Conservation (phyloP, 2,888 invertebrate genomes). For the Pseudoips prasinana region DNA sequence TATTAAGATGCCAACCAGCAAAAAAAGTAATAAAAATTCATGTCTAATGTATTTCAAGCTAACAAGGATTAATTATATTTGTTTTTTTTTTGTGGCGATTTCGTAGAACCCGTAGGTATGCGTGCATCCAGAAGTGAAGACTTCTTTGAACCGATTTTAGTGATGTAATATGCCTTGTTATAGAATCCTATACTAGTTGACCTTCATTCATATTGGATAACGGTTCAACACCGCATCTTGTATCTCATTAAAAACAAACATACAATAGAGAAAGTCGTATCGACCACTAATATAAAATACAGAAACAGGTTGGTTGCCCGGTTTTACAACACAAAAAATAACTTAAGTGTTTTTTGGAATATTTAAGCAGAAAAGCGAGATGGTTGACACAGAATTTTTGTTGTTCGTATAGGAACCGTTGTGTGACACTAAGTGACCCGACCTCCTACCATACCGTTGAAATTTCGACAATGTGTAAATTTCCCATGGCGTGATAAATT, state of each 20-base stretch:
- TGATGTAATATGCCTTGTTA: background rate
- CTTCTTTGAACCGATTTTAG: background rate
- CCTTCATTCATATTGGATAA: conserved; percentile 5
- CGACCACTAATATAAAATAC: conserved; percentile 22
- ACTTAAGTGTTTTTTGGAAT: too few relatives aligned
- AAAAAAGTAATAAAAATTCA: too few relatives aligned
- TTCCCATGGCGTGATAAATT: conserved; percentile 25
- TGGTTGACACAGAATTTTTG: conserved; percentile 33
- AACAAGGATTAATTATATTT: too few relatives aligned
- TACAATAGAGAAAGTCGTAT: conserved; percentile 29
- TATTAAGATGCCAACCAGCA: too few relatives aligned
- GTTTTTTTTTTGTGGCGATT: too few relatives aligned
- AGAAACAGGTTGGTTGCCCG: conserved; percentile 33
- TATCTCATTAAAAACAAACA: conserved; percentile 14
- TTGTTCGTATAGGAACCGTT: conserved; percentile 52
- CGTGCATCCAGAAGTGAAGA: too few relatives aligned
- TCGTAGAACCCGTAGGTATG: too few relatives aligned
- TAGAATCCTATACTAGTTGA: background rate
- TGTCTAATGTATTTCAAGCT: too few relatives aligned
- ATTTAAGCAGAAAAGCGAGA: conserved; percentile 35
- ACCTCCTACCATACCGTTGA: conserved; percentile 35
- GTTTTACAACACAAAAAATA: too few relatives aligned
- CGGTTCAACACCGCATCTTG: conserved; percentile 8
- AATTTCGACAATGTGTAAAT: conserved; percentile 46
- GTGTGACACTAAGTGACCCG: conserved; percentile 41